Base-by-base conservation (phyloP, 2,888 invertebrate genomes). In the Steinernema hermaphroditum region DNA sequence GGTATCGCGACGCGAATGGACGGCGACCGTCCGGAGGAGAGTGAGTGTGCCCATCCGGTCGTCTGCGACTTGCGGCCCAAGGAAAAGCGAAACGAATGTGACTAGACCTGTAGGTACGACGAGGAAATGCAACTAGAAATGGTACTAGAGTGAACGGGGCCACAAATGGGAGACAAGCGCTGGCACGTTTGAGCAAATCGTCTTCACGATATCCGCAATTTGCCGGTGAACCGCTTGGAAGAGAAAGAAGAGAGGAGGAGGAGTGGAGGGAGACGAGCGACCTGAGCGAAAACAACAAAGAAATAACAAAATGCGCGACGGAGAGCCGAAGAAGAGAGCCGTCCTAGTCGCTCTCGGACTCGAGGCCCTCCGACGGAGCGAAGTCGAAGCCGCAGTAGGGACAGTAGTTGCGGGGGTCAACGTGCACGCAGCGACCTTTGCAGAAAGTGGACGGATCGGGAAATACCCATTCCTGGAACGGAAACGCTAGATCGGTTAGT, bases 191-290 rank as follows among this genome's bases (percentile, higher is more conserved):
- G 62, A 62, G 62, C 62, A 62, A 62, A 62, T 62, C 62, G 62
- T 62, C 62, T 62, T 62, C 62, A 62, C 62, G 62, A 62, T 62
- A 62, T 62, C 62, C 62, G 34, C 62, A 62, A 62, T 62, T 62
- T 62, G 62, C 62, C 62, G 62, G 32, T n/a, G 62, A 62, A 62
- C 62, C 9, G 27, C 54, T 24, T 54, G 24, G 6, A 54, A 29
- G 29, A 29, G 16, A 62, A 27, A 32, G 16, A 32, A 27, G 62
- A 32, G 19, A 54, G 22, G 27, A 24, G 54, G 27, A 54, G 27
- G 6, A 6, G 8, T 22, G 27, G 24, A 32, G 19, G 34, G 62
- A 62, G 19, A 62, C 29, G 32, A 62, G 62, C 62, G 34, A 62
- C 62, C 62, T 62, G 62, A 62, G 62, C 27, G 54, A 54, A 54